phyloP scores from a whole-genome alignment of 2,888 invertebrate species.

The Drosophila monieri region DNA sequence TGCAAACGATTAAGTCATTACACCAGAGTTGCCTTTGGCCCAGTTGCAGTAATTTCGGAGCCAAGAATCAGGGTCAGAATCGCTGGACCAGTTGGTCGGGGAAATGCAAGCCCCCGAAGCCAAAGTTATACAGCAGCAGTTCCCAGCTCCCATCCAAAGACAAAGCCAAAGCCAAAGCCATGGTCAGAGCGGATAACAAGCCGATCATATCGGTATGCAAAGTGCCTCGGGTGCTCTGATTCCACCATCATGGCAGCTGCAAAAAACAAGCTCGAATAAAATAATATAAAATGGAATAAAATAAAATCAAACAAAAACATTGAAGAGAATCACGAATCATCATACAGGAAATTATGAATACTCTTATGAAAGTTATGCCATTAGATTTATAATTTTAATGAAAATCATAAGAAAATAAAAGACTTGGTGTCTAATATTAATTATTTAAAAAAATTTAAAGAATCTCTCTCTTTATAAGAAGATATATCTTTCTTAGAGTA shows the following conservation, averaged over 20 bases:
- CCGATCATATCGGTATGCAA: slow-evolving; percentile 58
- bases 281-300: slow-evolving; percentile 29
- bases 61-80: slow-evolving; percentile 6
- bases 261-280: slow-evolving; percentile 34
- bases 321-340: no score
- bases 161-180: slow-evolving; percentile 19
- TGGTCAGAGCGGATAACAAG: slow-evolving; percentile 51
- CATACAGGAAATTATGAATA: neutral
- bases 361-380: neutral
- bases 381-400: neutral
- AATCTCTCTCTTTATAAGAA: neutral
- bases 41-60: slow-evolving; percentile 5
- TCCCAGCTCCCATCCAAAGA: neutral
- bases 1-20: slow-evolving; percentile 36
- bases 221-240: slow-evolving; percentile 44
- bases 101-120: slow-evolving; percentile 16
- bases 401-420: neutral
- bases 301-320: slow-evolving; percentile 8
- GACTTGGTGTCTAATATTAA: neutral
- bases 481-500: slow-evolving; percentile 9
- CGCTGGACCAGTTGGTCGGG: slow-evolving; percentile 5
- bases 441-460: neutral
- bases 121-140: slow-evolving; percentile 1
- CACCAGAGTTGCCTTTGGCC: slow-evolving; percentile 22
- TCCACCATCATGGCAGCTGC: slow-evolving; percentile 19